Evolutionary conservation across 2,888 invertebrate species (phyloP), one percentile per base, ranked within the genome.

Genomic region (Lycaena phlaeas): DNA sequence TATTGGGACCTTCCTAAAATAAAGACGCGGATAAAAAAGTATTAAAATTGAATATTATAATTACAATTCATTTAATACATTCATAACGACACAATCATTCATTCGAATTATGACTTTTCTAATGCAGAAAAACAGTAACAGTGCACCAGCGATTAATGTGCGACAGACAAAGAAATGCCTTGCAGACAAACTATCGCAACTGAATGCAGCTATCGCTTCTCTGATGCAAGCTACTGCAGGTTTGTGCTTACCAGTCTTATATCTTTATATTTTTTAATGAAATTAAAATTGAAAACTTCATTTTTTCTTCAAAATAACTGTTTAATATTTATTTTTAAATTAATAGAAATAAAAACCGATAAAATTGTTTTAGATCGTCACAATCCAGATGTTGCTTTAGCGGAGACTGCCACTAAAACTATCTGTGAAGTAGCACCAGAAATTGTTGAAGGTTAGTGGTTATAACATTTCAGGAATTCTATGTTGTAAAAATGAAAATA

Each of bases 201-300:
- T 74, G 6, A 74, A 75, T 44, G 75, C 70, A 0, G 69, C 76
- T 1, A 45, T 71, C 2, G 72, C 71, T 0, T 53, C 63, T 0
- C 54, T 75, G 1, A 46, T 71, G 1, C 51, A 56, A 0, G 61
- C 69, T n/a, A 62, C 62, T 3, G 46, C 54, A 2, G 65, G 71
- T 70, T 42, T 44, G 34, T n/a, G n/a, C 30, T 15, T 9, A 3
- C 15, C 1, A 14, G 9, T 22, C 22, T 22, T 22, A 3, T 3
- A 6, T 6, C 5, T 7, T 6, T 9, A 5, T 22, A 22, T 2
- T 22, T 2, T 22, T 2, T 5, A 6, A 12, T 9, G 7, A 14
- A 26, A 22, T 11, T 17, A 14, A 25, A 14, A 27, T 18, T 18
- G 18, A 5, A 4, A 18, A 3, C 18, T 18, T 18, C 18, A 18